A percentile compares a stretch with the other conserved stretches of the same genome.
Conservation (phyloP, 1,140 invertebrate genomes). For the Drosophila sucinea region DNA sequence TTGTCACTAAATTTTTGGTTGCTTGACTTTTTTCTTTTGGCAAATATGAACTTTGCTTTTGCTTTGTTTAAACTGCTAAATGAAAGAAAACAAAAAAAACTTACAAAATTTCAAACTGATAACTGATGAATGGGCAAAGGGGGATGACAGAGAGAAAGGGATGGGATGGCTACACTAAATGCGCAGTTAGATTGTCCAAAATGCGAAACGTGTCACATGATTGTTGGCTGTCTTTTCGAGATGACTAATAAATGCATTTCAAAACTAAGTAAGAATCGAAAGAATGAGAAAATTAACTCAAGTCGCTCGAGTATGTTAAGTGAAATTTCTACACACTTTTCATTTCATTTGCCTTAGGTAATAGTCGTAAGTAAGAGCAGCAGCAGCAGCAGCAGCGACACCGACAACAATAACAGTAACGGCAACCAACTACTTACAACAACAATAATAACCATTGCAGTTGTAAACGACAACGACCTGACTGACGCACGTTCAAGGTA, state of each 20-base stretch:
- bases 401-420: constrained; percentile 30
- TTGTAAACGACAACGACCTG: constrained; percentile 76
- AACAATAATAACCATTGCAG: constrained; percentile 42
- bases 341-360: constrained; percentile 52
- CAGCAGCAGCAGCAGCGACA: constrained; percentile 23
- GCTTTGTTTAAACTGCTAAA: constrained; percentile 35
- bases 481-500: constrained; percentile 81
- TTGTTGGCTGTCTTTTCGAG: constrained; percentile 13
- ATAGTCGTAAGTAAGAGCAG: constrained; percentile 3
- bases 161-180: constrained; percentile 33
- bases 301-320: background rate
- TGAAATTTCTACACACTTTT: constrained; percentile 50
- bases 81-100: constrained; percentile 5
- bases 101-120: constrained; percentile 4
- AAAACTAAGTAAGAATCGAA: constrained; percentile 13
- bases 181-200: constrained; percentile 71
- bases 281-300: background rate
- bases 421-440: constrained; percentile 27
- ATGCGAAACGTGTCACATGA: constrained; percentile 48
- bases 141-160: background rate
- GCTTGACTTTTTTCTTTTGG: constrained; percentile 24
- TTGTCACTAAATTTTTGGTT: constrained; percentile 21
- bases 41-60: constrained; percentile 47
- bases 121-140: background rate
- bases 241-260: constrained; percentile 42